Evolutionary conservation across 2,797 vertebrate species (phyloP).

Genomic region (Cottoperca gobio): DNA sequence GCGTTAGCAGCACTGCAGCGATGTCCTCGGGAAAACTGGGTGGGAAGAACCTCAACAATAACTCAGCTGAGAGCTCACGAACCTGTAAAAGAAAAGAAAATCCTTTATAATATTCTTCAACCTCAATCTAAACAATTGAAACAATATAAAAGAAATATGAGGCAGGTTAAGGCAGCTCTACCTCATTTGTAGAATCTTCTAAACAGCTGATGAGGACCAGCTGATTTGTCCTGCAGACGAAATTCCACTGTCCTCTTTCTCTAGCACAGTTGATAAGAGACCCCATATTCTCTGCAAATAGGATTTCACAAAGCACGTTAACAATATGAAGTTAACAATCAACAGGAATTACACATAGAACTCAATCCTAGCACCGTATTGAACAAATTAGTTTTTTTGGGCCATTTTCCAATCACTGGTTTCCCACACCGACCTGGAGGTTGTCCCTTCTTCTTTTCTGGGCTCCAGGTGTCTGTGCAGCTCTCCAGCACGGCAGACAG

Average conservation of each 20-base stretch:
- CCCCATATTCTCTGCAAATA: constrained; percentile 85
- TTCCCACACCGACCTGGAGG: constrained; percentile 86
- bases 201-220: constrained; percentile 89
- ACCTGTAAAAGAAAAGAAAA: constrained; percentile 79
- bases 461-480: constrained; percentile 92
- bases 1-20: constrained; percentile 71
- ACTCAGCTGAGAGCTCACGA: constrained; percentile 87
- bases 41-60: constrained; percentile 87
- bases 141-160: not conserved
- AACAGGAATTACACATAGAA: not conserved
- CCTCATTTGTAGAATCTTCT: constrained; percentile 93
- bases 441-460: constrained; percentile 91
- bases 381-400: not conserved
- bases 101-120: not conserved
- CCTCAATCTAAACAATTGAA: not conserved
- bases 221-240: constrained; percentile 85
- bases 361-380: not conserved
- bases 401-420: not conserved
- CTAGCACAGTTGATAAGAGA: constrained; percentile 82
- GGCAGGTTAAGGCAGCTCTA: constrained; percentile 45
- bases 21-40: constrained; percentile 74
- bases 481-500: constrained; percentile 88
- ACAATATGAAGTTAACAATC: not conserved
- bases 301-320: not conserved
- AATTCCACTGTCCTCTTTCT: constrained; percentile 87